Evolutionary conservation across 2,888 invertebrate genomes (phyloP).

Genomic region (Seira musarum): DNA sequence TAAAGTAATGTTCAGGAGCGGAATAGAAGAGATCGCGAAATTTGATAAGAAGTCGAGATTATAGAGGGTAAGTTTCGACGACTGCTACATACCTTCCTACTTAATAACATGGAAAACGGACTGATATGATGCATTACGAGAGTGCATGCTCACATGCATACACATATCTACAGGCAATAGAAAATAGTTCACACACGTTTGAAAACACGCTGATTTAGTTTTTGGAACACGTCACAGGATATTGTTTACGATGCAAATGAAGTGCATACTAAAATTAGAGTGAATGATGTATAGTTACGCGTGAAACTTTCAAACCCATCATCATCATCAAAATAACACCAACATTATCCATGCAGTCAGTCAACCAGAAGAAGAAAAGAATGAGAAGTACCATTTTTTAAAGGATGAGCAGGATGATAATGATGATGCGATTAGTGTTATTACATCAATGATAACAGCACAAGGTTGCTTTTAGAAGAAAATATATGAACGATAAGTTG

Average conservation of each 20-base stretch:
- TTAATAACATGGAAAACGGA: conserved; percentile 12
- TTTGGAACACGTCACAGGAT: not conserved
- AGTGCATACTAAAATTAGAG: conserved; percentile 17
- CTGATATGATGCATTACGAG: not conserved
- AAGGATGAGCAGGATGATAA: conserved; percentile 25
- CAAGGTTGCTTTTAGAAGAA: conserved; percentile 26
- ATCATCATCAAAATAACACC: conserved; percentile 15
- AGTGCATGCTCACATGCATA: conserved; percentile 16
- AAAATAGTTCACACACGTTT: conserved; percentile 3
- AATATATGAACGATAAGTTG: too few relatives aligned
- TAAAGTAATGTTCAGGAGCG: not conserved
- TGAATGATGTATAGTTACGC: conserved; percentile 31
- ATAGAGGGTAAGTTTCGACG: conserved; percentile 20
- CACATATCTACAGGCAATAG: not conserved
- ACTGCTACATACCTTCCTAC: conserved; percentile 11
- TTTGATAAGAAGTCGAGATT: conserved; percentile 21
- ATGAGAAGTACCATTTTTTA: conserved; percentile 9
- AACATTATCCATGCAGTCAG: not conserved
- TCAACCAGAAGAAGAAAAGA: conserved; percentile 13
- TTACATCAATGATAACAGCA: conserved; percentile 46
- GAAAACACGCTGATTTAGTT: not conserved
- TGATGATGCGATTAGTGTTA: conserved; percentile 50
- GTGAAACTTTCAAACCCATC: conserved; percentile 31
- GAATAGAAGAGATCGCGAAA: conserved; percentile 31
- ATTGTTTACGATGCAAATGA: conserved; percentile 30